Evolutionary conservation across 2,888 invertebrate species (phyloP).

Genomic region (Caenorhabditis imperialis): DNA sequence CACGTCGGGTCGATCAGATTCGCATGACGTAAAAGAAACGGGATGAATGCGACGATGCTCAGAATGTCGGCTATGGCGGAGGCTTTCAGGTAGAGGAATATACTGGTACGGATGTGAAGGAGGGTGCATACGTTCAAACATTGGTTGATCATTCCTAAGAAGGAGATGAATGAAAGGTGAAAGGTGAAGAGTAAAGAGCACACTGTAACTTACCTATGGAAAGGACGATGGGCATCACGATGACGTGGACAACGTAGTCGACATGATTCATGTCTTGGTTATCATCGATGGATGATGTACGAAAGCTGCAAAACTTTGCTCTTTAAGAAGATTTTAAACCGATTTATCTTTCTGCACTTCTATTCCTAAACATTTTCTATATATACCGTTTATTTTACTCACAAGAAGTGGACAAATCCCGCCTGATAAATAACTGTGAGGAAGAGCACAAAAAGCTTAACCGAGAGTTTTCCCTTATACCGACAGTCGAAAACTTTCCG

Average conservation of each 20-base stretch:
- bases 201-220: constrained; percentile 60
- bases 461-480: constrained; percentile 20
- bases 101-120: constrained; percentile 70
- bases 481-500: constrained; percentile 21
- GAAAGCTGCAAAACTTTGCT: constrained; percentile 25
- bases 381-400: constrained; percentile 8
- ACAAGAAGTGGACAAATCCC: constrained; percentile 40
- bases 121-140: constrained; percentile 77
- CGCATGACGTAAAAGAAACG: constrained; percentile 73
- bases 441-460: constrained; percentile 30
- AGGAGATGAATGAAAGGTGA: neutral
- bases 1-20: constrained; percentile 77
- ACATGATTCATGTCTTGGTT: constrained; percentile 63
- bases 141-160: constrained; percentile 76
- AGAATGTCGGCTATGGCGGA: constrained; percentile 86
- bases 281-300: constrained; percentile 40
- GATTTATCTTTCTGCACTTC: neutral
- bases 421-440: constrained; percentile 36
- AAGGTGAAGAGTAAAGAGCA: neutral
- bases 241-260: constrained; percentile 72
- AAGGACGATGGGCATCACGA: constrained; percentile 72
- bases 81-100: constrained; percentile 80
- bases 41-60: constrained; percentile 84
- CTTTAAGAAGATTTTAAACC: neutral
- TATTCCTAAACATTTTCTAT: neutral